Evolutionary conservation across 1,140 invertebrate genomes (phyloP).

Genomic region (Macrobrachium rosenbergii): DNA sequence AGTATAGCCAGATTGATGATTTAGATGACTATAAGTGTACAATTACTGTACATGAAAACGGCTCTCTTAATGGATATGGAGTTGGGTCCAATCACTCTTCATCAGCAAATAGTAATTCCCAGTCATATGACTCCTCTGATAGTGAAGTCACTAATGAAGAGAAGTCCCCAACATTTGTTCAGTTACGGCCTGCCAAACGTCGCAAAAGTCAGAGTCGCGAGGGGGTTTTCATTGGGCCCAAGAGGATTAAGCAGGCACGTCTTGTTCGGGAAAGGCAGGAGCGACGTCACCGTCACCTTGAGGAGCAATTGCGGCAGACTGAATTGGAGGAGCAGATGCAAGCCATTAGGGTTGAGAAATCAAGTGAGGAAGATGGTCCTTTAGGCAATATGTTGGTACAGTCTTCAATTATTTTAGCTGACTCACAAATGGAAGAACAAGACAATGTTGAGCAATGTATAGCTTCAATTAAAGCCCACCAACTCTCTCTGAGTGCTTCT

Average conservation of each 20-base stretch:
- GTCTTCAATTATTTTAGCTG: constrained; percentile 64
- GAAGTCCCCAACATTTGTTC: constrained; percentile 58
- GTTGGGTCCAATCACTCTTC: constrained; percentile 43
- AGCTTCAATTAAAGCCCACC: constrained; percentile 63
- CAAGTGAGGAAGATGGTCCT: constrained; percentile 61
- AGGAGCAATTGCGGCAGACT: constrained; percentile 61
- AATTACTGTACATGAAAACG: constrained; percentile 64
- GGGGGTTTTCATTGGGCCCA: constrained; percentile 64
- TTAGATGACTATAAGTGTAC: constrained; percentile 62
- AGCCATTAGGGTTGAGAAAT: constrained; percentile 54
- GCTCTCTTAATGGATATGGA: constrained; percentile 61
- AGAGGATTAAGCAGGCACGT: constrained; percentile 62
- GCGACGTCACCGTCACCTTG: constrained; percentile 56
- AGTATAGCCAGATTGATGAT: constrained; percentile 60
- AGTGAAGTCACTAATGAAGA: constrained; percentile 58
- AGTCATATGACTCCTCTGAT: constrained; percentile 57
- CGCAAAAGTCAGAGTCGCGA: constrained; percentile 56
- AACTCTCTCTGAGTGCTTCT: constrained; percentile 36
- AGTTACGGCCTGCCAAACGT: constrained; percentile 62
- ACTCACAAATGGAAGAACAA: constrained; percentile 61
- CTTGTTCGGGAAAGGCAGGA: constrained; percentile 63
- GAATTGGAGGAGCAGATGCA: constrained; percentile 64
- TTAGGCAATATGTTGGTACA: constrained; percentile 64
- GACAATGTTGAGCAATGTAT: constrained; percentile 64
- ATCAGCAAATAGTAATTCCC: constrained; percentile 38